Evolutionary conservation across 2,797 vertebrate species (phyloP).

Genomic region (Pseudocheirus occidentalis): DNA sequence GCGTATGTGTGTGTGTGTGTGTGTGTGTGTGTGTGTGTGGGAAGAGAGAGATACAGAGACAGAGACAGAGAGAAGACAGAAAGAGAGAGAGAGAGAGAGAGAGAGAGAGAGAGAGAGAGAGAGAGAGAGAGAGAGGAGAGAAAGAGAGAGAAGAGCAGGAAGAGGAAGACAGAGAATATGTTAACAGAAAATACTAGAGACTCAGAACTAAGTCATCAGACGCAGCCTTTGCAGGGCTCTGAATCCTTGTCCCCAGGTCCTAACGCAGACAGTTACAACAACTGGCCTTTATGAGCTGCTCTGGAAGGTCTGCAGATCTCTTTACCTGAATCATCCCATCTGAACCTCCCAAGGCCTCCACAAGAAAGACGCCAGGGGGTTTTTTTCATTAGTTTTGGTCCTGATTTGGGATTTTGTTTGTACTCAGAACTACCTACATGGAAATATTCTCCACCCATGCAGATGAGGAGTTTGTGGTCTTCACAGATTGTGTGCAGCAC

Average conservation of each 20-base stretch:
- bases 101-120: no score
- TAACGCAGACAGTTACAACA: neutral
- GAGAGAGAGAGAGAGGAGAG: no score
- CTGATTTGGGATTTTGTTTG: neutral
- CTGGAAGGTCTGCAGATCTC: neutral
- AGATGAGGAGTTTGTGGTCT: neutral
- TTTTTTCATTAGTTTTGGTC: neutral
- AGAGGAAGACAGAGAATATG: no score
- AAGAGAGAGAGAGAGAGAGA: no score
- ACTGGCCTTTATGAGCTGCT: neutral
- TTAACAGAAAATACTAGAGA: neutral
- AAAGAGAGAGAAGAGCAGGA: neutral
- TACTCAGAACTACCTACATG: neutral
- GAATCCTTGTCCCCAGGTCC: neutral
- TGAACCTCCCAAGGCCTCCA: neutral
- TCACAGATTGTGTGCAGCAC: neutral
- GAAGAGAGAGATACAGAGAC: no score
- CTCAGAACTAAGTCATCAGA: neutral
- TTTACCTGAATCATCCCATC: neutral
- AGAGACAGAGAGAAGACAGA: fast-evolving
- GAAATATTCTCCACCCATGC: neutral
- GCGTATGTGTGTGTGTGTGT: no score
- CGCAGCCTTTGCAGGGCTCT: neutral
- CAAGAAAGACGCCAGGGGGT: neutral
- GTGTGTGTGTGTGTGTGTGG: neutral